phyloP scores from a whole-genome alignment of 2,113 vertebrate species.

The Potamarius usumacintae region DNA sequence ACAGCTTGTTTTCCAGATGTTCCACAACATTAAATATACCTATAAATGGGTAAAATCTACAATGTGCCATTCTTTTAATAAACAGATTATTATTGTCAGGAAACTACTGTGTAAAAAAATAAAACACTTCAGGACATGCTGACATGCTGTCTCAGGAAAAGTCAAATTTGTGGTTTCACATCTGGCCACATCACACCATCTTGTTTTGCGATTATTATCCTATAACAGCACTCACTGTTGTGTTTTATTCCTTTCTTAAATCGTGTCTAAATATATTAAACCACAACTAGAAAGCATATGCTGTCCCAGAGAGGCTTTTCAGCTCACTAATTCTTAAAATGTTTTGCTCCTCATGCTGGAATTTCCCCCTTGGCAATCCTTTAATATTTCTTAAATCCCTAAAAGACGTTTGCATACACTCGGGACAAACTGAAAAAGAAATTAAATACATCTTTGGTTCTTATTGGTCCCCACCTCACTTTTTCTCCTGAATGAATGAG shows the following conservation, averaged over 20 bases:
- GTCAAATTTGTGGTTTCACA: background rate
- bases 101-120: background rate
- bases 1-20: background rate
- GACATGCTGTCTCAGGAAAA: background rate
- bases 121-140: background rate
- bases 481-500: background rate
- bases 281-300: background rate
- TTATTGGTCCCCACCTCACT: background rate
- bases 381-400: background rate
- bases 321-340: background rate
- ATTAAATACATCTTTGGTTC: background rate
- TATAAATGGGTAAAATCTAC: background rate
- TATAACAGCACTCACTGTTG: background rate
- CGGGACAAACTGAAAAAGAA: background rate
- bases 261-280: background rate
- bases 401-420: background rate
- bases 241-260: background rate
- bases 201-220: background rate
- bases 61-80: background rate
- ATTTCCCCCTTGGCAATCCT: background rate
- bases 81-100: background rate
- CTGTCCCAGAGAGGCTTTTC: background rate
- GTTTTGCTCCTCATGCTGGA: too few species aligned
- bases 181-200: background rate
- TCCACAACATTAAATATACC: background rate